phyloP scores from a whole-genome alignment of 2,888 invertebrate genomes.

The Metallyticus violacea region DNA sequence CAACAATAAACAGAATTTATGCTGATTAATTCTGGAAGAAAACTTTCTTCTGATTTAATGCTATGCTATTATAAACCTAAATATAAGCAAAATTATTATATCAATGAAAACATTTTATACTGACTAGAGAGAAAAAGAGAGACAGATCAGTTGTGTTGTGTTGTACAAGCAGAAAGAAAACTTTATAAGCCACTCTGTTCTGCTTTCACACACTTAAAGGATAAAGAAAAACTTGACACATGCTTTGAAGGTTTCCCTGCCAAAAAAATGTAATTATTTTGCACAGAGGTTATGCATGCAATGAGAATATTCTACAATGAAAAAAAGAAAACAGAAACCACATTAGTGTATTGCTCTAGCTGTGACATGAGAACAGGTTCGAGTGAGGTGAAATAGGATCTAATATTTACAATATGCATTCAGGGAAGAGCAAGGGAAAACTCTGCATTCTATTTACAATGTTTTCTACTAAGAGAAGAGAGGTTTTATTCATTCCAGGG shows the following conservation, averaged over 20 bases:
- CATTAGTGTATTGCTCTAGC: not conserved
- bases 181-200: not conserved
- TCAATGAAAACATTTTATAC: no score
- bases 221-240: not conserved
- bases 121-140: not conserved
- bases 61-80: no score
- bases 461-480: not conserved
- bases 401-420: not conserved
- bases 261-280: not conserved
- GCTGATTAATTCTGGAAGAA: no score
- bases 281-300: not conserved
- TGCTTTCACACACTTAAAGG: not conserved
- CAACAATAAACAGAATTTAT: no score
- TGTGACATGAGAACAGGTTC: not conserved
- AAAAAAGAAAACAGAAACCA: not conserved
- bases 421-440: not conserved
- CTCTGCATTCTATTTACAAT: not conserved
- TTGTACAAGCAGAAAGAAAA: not conserved
- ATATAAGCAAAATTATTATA: no score
- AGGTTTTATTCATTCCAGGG: constrained; percentile 3
- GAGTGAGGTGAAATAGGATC: not conserved
- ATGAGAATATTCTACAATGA: not conserved
- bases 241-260: not conserved
- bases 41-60: no score
- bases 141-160: not conserved